phyloP scores from a whole-genome alignment of 1,140 invertebrate genomes.

The Stenopsyche tienmushanensis region DNA sequence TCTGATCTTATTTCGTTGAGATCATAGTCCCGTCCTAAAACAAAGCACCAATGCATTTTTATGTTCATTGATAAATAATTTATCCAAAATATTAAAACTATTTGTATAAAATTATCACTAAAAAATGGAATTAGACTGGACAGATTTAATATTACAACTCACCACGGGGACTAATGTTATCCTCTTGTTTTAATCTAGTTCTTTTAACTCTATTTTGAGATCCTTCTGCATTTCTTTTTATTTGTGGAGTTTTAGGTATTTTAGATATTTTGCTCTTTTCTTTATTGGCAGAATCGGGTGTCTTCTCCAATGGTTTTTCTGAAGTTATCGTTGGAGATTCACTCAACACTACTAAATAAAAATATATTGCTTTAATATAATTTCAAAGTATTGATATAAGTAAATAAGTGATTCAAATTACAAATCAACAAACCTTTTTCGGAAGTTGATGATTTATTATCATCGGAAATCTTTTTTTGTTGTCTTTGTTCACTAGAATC shows the following conservation, averaged over 20 bases:
- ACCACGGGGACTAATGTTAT: conserved; percentile 35
- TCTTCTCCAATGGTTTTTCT: conserved; percentile 8
- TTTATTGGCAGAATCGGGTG: too few relatives aligned
- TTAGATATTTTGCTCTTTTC: conserved; percentile 30
- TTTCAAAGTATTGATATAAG: conserved; percentile 6
- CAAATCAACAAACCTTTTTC: too few relatives aligned
- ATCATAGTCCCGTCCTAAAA: conserved; percentile 70
- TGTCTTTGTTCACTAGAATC: conserved; percentile 53
- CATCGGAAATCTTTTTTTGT: conserved; percentile 49
- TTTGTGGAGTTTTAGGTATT: conserved; percentile 30
- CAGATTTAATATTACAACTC: background rate
- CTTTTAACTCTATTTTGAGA: conserved; percentile 35
- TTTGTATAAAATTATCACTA: conserved; percentile 15
- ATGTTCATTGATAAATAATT: conserved; percentile 20
- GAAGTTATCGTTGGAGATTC: background rate
- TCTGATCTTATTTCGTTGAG: conserved; percentile 81
- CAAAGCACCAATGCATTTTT: too few relatives aligned
- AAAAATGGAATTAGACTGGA: too few relatives aligned
- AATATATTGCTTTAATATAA: background rate
- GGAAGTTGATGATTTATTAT: conserved; percentile 39
- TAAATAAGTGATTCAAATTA: too few relatives aligned
- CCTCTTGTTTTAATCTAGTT: conserved; percentile 34
- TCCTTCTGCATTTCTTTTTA: conserved; percentile 32
- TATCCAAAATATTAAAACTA: conserved; percentile 1
- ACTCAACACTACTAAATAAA: background rate